Base-by-base conservation (phyloP, 2,888 invertebrate genomes). In the Scotopteryx bipunctaria region DNA sequence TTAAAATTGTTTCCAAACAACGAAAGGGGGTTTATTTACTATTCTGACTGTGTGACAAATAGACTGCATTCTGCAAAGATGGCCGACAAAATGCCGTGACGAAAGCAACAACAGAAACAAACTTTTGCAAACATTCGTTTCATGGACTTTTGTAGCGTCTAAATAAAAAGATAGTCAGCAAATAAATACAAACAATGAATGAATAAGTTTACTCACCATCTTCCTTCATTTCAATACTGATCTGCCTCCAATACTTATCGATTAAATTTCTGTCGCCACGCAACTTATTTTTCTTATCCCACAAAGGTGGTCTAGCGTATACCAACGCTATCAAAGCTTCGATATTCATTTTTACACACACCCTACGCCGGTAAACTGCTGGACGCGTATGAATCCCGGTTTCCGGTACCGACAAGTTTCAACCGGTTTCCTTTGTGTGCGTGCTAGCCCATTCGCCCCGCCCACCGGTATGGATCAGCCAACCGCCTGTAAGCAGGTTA, bases 171-270 rank as follows among this genome's bases (percentile, higher is more conserved):
- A 19, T 41, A 5, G 3, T 32, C 23, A 11, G 16, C 8, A 33
- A 42, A 13, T 27, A 19, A 14, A 6, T 21, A 40, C 33, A 14
- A 1, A 6, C 2, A 17, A 23, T 11, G 13, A 23, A 23, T 4
- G 2, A 37, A n/a, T 16, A 19, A 5, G 23, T 6, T 9, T 5
- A 37, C 49, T 49, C 29, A 55, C 48, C 55, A 32, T 46, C 49
- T 42, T 55, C 49, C 15, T 50, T 50, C 48, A 55, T 45, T 46
- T 55, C 55, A 37, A 41, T 37, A 19, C 55, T 55, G 17, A 55
- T 55, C 27, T 55, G 49, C 25, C 44, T 45, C 52, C 47, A 56
- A 41, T 29, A 44, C 36, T 52, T 47, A 38, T 51, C 55, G 36
- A 56, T 50, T 8, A 45, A 41, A 38, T 48, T 42, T 45, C 55